Evolutionary conservation across 2,113 vertebrate genomes (phyloP).

Genomic region (Odobenus rosmarus): DNA sequence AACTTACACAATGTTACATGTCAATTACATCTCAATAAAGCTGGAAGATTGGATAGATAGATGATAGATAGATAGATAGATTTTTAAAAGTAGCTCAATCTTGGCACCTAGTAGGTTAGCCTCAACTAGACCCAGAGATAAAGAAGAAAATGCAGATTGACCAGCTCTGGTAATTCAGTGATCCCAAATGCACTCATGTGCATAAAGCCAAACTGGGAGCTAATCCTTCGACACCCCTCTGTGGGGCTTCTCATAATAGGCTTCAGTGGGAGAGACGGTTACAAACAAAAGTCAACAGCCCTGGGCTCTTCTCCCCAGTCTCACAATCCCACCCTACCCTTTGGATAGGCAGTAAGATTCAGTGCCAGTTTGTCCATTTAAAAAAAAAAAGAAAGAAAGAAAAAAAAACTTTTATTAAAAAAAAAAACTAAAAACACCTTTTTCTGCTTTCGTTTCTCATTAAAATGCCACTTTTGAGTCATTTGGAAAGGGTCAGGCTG

Average conservation of each 20-base stretch:
- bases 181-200: background rate
- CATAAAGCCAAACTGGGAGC: background rate
- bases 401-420: background rate
- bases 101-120: background rate
- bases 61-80: background rate
- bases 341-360: background rate
- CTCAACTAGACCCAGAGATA: background rate
- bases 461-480: slow-evolving; percentile 64
- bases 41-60: background rate
- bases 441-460: slow-evolving; percentile 62
- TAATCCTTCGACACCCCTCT: background rate
- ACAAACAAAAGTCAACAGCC: background rate
- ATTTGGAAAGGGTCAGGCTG: slow-evolving; percentile 61
- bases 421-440: background rate
- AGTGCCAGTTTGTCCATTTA: slow-evolving; percentile 9
- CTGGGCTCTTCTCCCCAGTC: background rate
- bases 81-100: background rate
- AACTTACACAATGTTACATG: background rate
- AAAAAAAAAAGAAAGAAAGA: background rate
- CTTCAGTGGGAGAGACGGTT: background rate
- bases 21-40: background rate
- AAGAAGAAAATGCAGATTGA: background rate
- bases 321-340: background rate
- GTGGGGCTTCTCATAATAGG: background rate
- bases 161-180: background rate